A percentile compares a stretch with the other conserved stretches of the same genome.
These are phyloP conservation scores for Heteromurus nitidus DNA, from an alignment of 2,888 invertebrate species.

Conservation along the genomic window DNA sequence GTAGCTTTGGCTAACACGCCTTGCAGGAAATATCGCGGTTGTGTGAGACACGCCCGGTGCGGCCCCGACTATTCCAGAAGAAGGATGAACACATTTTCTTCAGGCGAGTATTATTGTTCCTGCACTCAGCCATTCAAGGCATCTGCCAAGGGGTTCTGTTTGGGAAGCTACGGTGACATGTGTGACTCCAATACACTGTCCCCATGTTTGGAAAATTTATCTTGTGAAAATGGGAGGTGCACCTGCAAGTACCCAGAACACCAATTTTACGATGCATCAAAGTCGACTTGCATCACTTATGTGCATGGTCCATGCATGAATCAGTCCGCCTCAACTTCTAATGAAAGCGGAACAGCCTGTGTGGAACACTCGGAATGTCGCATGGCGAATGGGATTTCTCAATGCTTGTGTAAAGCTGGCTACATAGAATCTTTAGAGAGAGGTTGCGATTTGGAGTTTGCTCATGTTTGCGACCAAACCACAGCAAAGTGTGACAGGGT, in stretches of 20 bases:
- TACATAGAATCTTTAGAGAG: slow-evolving; percentile 21
- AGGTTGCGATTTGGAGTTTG: slow-evolving; percentile 21
- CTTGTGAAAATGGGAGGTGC: slow-evolving; percentile 24
- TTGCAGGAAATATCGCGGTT: neutral
- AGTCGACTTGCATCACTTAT: slow-evolving; percentile 3
- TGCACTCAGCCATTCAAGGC: neutral
- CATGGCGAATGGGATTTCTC: neutral
- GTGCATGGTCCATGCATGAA: slow-evolving; percentile 32
- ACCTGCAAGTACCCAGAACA: slow-evolving; percentile 26
- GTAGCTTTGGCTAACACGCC: neutral
- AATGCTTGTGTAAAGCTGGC: slow-evolving; percentile 38
- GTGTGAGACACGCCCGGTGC: slow-evolving; percentile 27
- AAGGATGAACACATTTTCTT: too few relatives aligned
- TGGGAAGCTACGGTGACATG: slow-evolving; percentile 17
- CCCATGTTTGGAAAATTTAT: slow-evolving; percentile 27
- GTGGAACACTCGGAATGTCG: slow-evolving; percentile 28
- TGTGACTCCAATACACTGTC: slow-evolving; percentile 19
- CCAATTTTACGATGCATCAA: slow-evolving; percentile 1
- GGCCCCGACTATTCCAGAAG: neutral
- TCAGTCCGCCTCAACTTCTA: neutral
- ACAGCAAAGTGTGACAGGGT: slow-evolving; percentile 13
- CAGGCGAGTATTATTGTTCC: neutral
- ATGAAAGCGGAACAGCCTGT: neutral
- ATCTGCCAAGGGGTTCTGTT: slow-evolving; percentile 11
- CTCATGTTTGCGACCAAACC: slow-evolving; percentile 1